A percentile compares a stretch with the other conserved stretches of the same genome.
Conservation (phyloP, 2,888 invertebrate genomes). For the Agrotis puta region DNA sequence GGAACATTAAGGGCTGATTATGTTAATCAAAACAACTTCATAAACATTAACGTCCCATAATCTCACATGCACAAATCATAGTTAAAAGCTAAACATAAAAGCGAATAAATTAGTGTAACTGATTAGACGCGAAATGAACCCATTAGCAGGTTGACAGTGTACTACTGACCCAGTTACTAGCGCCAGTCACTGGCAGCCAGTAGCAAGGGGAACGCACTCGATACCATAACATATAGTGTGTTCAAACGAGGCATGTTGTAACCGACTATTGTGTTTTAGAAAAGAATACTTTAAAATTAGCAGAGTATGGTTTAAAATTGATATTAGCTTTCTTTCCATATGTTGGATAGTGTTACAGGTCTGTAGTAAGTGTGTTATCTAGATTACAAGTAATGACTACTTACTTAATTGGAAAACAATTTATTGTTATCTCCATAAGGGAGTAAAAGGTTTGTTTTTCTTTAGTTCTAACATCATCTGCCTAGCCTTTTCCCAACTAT, state of each 20-base stretch:
- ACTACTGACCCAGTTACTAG: conserved; percentile 55
- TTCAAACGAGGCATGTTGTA: not conserved
- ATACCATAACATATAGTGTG: conserved; percentile 27
- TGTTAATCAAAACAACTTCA: not conserved
- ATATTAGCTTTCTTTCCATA: not conserved
- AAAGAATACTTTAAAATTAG: not conserved
- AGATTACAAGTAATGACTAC: conserved; percentile 19
- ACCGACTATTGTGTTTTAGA: not conserved
- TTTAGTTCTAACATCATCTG: not conserved
- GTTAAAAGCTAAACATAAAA: conserved; percentile 46
- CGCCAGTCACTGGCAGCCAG: conserved; percentile 44
- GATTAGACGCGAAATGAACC: conserved; percentile 52
- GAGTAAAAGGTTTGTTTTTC: not conserved
- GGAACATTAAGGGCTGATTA: no score
- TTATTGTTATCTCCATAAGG: not conserved
- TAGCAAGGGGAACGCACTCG: conserved; percentile 32
- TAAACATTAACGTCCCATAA: conserved; percentile 4
- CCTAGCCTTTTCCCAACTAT: no score
- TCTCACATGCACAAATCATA: conserved; percentile 21
- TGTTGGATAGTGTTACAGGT: not conserved
- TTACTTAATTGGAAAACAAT: conserved; percentile 12
- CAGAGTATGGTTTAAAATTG: not conserved
- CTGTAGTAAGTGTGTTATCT: conserved; percentile 16
- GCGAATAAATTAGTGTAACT: conserved; percentile 49
- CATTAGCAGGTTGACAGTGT: conserved; percentile 52